Evolutionary conservation across 1,140 invertebrate genomes (phyloP), one percentile per base, ranked within the genome.

Genomic region (Daktulosphaira vitifoliae): DNA sequence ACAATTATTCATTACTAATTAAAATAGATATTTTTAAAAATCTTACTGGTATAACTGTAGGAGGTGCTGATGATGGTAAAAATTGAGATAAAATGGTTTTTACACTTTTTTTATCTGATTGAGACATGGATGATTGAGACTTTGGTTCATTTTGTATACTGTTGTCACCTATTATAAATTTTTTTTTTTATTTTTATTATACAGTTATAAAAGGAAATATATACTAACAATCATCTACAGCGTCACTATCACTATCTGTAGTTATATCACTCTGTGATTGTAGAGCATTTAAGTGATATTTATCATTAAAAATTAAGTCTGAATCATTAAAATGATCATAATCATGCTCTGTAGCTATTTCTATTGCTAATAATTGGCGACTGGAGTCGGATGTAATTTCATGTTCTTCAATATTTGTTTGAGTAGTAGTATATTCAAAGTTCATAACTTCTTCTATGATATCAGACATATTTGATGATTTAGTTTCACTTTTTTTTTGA

Each of bases 81-180:
- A 88, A 73, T 66, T 86, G 82, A 11, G 82, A 85, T 3, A 89
- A 74, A 46, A 89, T 81, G 1, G 80, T 83, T 72, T 87, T 88
- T 3, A 88, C 83, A 46, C 80, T 82, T 68, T 83, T 85, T 66
- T 81, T 83, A 66, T 84, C 82, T 0, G 70, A 38, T 26, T 62
- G 65, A 8, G 56, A 62, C 13, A 33, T 48, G 20, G 56, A 62
- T 22, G 44, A 62, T 29, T 54, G 67, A 52, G 65, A 39, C 23
- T 65, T 65, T 1, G 25, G 37, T 42, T 52, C 65, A 29, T 52
- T 51, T 4, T 2, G 48, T 65, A 42, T 20, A 65, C n/a, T 52
- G 26, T 26, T 51, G 1, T 65, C 65, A 29, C 18, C 65, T 65
- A 11, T 33, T 33, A 33, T 33, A 11, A 6, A 6, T 6, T 6